Base-by-base conservation (phyloP, 1,140 invertebrate genomes). In the Maniola jurtina region DNA sequence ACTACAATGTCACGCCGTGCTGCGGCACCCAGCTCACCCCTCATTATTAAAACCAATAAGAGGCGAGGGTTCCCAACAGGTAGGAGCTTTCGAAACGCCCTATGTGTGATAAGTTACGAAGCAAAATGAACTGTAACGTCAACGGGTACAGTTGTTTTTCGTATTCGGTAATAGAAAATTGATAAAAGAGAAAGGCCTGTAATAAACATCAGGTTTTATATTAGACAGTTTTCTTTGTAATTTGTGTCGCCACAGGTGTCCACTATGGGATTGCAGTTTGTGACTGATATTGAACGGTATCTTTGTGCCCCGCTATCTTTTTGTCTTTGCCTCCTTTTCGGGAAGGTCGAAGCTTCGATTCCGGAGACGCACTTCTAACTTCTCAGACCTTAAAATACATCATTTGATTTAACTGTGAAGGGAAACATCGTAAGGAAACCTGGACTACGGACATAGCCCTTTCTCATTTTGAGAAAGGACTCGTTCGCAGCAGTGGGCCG, bases 11-110 rank as follows among this genome's bases (percentile, higher is more conserved):
- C 75, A 86, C 70, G 36, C 56, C 76, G 71, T 72, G 33, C 71
- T 61, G 68, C 47, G 72, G 67, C 69, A 71, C 75, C 68, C 64
- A 78, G 69, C 77, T 86, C 84, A 84, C 86, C 86, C 88, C 83
- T 74, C 77, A 61, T 73, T 65, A 77, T 65, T 77, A 84, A 90
- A 90, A 86, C 88, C 88, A 90, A 90, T 90, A 86, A 89, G 85
- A 84, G 71, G 83, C 83, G 80, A 86, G 84, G 81, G 81, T 85
- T 83, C 79, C 45, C 71, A 74, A 68, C 71, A 64, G 66, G 66
- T 62, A 36, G 56, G 61, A 61, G 71, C 64, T 61, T 54, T 4
- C 73, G 74, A 75, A 83, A 85, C 76, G 80, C 73, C 81, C 75
- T 86, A 84, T 77, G 64, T 74, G 42, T 42, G 7, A 50, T 7